Percentiles rank a stretch among this genome's conserved stretches.
These are phyloP conservation scores for Cataglyphis altisquamis DNA, from an alignment of 2,888 invertebrate species.

Conservation along the genomic window DNA sequence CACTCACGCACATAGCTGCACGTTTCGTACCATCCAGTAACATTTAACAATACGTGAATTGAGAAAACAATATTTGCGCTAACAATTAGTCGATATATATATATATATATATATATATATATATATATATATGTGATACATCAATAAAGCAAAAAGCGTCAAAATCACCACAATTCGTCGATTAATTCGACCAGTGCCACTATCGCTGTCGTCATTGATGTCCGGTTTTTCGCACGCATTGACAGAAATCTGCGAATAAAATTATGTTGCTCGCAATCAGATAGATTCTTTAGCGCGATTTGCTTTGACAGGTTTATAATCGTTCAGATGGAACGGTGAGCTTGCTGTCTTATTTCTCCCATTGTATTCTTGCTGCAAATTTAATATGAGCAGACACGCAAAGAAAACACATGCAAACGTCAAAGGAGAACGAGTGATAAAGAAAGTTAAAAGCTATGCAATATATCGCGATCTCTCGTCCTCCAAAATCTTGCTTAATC, in stretches of 20 bases:
- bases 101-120: neutral
- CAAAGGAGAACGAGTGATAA: neutral
- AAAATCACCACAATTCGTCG: conserved; percentile 17
- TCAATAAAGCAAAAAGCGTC: conserved; percentile 42
- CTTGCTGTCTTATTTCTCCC: conserved; percentile 14
- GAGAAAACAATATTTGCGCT: conserved; percentile 19
- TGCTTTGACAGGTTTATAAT: neutral
- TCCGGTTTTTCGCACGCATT: neutral
- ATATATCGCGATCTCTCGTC: neutral
- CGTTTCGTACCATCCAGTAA: conserved; percentile 11
- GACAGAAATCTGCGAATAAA: conserved; percentile 19
- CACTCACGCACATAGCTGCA: neutral
- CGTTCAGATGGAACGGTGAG: neutral
- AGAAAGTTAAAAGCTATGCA: neutral
- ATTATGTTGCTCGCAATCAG: neutral
- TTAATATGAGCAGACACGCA: conserved; percentile 8
- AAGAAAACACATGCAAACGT: neutral
- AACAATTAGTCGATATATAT: neutral
- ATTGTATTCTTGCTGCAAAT: conserved; percentile 19
- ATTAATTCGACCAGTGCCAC: conserved; percentile 7
- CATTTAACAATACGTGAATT: neutral
- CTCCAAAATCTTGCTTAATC: conserved; percentile 9
- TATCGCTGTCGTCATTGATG: neutral
- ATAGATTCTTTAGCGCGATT: conserved; percentile 1
- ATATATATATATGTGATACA: conserved; percentile 15